These are phyloP conservation scores for Dermatemys mawii DNA, from an alignment of 2,113 vertebrate species.

Conservation along the genomic window DNA sequence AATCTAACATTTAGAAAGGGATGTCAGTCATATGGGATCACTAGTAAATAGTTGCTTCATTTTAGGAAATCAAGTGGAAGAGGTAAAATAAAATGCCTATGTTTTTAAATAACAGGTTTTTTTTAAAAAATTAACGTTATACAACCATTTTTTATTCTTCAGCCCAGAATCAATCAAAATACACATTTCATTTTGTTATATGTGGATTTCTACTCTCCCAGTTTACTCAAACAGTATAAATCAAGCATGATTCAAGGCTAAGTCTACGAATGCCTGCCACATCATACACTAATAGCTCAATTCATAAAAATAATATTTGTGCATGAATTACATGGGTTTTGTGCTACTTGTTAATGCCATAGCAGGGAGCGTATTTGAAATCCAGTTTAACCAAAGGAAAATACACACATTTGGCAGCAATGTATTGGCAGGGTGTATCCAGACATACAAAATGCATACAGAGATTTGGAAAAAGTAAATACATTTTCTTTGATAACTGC, in stretches of 20 bases:
- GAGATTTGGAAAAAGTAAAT: background rate
- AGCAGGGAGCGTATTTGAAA: background rate
- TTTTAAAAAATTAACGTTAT: background rate
- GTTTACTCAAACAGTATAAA: slow-evolving; percentile 22
- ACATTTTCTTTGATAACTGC: background rate
- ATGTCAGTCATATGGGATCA: background rate
- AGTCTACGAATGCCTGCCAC: slow-evolving; percentile 14
- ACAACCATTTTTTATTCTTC: background rate
- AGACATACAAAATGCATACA: background rate
- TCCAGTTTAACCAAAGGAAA: background rate
- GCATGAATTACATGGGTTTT: background rate
- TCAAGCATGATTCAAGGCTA: slow-evolving; percentile 9
- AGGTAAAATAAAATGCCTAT: slow-evolving; percentile 23
- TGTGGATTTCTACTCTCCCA: background rate
- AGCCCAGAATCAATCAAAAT: slow-evolving; percentile 39
- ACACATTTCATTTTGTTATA: background rate
- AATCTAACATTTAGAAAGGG: slow-evolving; percentile 5
- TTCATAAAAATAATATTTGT: slow-evolving; percentile 44
- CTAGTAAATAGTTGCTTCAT: background rate
- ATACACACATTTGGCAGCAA: background rate
- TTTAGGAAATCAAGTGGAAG: slow-evolving; percentile 1
- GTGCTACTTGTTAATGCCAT: slow-evolving; percentile 7
- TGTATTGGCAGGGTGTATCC: background rate
- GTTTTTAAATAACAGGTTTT: background rate
- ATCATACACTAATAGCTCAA: slow-evolving; percentile 21